Base-by-base conservation (phyloP, 2,888 invertebrate species). In the Lathronympha strigana region DNA sequence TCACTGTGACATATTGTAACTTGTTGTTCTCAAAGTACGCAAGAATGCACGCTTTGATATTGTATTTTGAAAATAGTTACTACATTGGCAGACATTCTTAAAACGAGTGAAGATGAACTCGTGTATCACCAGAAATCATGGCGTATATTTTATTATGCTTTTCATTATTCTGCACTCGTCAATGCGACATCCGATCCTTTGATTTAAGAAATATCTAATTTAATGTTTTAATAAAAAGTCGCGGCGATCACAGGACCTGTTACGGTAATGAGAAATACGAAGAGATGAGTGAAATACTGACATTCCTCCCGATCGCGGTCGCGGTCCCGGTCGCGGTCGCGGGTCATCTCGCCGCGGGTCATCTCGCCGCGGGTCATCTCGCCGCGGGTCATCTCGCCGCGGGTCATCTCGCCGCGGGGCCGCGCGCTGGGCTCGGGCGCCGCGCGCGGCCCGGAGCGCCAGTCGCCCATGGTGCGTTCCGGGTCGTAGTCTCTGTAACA, bases 381-480 rank as follows among this genome's bases (percentile, higher is more conserved):
- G 47, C 89, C 87, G 78, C 91, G 90, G 70, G 88, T 88, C 21
- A 40, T 43, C 38, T 70, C 72, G 4, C 72, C 73, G 17, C 74
- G 68, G 38, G 61, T 61, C 31, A n/a, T 72, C 69, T 75, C 74
- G n/a, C n/a, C n/a, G 31, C 79, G 86, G 85, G 62, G 64, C 57
- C 86, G 84, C 11, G 87, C 73, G 21, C 78, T 80, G 4, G 89
- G 76, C 53, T 90, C 84, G 13, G 93, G 89, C 69, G 92, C 92
- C 1, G 92, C 93, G 28, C 95, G 91, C 36, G 95, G 94, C 0
- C 95, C 95, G 0, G 95, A 94, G 38, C 96, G 92, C 96, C 96
- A 96, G 82, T 96, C 95, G n/a, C 95, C 95, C 73, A 93, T 92
- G 3, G 95, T 94, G 53, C 95, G 93, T 76, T 95, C 96, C 45